Evolutionary conservation across 2,888 invertebrate species (phyloP).

Genomic region (Acleris emargana): DNA sequence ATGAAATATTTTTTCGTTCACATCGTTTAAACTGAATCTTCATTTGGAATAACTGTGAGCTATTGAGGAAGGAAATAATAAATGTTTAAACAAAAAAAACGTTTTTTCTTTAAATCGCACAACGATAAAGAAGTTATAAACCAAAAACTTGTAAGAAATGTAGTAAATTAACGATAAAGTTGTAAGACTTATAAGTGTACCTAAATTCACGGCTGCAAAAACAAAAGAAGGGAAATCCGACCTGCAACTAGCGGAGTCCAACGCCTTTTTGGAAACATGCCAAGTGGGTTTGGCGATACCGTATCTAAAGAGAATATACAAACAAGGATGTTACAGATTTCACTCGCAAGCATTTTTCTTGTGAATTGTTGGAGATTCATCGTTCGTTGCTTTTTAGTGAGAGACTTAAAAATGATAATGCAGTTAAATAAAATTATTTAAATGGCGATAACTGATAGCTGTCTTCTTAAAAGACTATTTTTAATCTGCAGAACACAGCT

Average conservation of each 20-base stretch:
- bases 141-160: not conserved
- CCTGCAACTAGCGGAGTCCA: slow-evolving; percentile 29
- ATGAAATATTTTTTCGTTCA: not conserved
- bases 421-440: no score
- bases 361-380: not conserved
- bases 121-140: slow-evolving; percentile 12
- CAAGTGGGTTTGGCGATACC: slow-evolving; percentile 37
- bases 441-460: no score
- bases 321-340: not conserved
- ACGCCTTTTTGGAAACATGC: slow-evolving; percentile 35
- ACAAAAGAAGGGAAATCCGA: slow-evolving; percentile 22
- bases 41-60: slow-evolving; percentile 47
- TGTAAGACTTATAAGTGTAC: slow-evolving; percentile 19
- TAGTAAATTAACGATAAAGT: slow-evolving; percentile 22
- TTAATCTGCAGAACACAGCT: no score
- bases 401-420: not conserved
- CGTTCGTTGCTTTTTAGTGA: not conserved
- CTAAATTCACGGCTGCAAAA: slow-evolving; percentile 24
- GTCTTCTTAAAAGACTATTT: no score
- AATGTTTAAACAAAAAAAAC: slow-evolving; percentile 70
- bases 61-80: slow-evolving; percentile 65
- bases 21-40: slow-evolving; percentile 41
- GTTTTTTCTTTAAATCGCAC: slow-evolving; percentile 32
- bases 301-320: slow-evolving; percentile 12
- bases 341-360: not conserved